These are phyloP conservation scores for Nycticorax nycticorax DNA, from an alignment of 2,113 vertebrate species.

Conservation along the genomic window DNA sequence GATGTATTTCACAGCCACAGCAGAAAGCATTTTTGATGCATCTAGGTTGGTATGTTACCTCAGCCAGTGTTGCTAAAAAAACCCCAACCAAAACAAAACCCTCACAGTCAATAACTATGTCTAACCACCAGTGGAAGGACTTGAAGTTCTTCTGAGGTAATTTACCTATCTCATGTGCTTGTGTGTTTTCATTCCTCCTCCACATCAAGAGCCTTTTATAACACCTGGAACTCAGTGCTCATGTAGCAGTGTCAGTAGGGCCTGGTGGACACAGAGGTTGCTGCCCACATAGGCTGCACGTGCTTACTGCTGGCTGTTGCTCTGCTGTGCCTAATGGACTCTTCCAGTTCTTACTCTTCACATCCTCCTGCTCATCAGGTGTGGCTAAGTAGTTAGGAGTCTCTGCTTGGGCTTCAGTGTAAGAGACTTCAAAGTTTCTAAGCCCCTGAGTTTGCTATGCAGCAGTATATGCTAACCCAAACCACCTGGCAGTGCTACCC, in stretches of 20 bases:
- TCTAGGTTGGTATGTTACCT: accelerated
- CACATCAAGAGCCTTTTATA: not conserved
- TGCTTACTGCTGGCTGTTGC: not conserved
- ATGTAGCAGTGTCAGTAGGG: not conserved
- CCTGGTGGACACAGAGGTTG: not conserved
- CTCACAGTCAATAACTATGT: not conserved
- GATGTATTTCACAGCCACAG: not conserved
- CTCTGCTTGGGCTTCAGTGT: not conserved
- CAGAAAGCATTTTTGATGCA: not conserved
- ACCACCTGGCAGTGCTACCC: not conserved
- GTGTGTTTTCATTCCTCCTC: not conserved
- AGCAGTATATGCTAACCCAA: not conserved
- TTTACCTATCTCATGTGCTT: not conserved
- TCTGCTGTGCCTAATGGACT: not conserved
- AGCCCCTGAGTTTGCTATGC: not conserved
- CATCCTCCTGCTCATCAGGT: not conserved
- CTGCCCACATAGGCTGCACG: not conserved
- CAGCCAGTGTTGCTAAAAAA: not conserved
- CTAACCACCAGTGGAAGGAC: not conserved
- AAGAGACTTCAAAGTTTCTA: not conserved
- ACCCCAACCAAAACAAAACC: too few species aligned
- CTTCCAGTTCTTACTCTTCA: not conserved
- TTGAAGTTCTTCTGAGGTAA: not conserved
- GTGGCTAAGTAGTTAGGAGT: not conserved
- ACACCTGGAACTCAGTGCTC: too few species aligned